These are phyloP conservation scores for Pilophorus perplexus DNA, from an alignment of 2,888 invertebrate species.

Conservation along the genomic window DNA sequence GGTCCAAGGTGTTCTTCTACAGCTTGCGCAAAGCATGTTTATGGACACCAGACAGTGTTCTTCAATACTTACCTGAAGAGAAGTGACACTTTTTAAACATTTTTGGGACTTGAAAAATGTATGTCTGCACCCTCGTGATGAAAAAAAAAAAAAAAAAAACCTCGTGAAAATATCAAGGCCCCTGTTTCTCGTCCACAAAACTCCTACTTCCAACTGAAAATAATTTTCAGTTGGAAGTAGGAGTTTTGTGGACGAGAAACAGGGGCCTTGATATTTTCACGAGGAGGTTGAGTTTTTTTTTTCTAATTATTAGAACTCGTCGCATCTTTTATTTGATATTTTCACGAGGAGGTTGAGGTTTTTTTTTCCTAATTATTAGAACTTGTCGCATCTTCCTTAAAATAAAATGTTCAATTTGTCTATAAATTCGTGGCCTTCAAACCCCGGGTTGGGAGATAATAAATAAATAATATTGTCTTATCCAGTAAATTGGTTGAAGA, in stretches of 20 bases:
- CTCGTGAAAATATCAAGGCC: background rate
- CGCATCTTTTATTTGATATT: too few relatives aligned
- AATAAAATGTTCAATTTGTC: too few relatives aligned
- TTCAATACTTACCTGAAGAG: background rate
- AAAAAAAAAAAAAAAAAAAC: background rate
- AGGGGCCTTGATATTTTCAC: background rate
- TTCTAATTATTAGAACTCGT: too few relatives aligned
- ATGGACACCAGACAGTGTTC: slow-evolving; percentile 9
- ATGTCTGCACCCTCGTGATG: background rate
- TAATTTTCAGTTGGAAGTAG: slow-evolving; percentile 11
- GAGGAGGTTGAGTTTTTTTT: background rate
- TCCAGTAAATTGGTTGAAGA: too few relatives aligned
- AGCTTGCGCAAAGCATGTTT: slow-evolving; percentile 1
- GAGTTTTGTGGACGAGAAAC: background rate
- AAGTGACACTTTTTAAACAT: background rate
- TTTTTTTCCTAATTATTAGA: too few relatives aligned
- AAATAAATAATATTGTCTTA: too few relatives aligned
- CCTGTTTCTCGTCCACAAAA: background rate
- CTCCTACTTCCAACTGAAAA: slow-evolving; percentile 5
- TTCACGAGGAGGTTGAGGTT: too few relatives aligned
- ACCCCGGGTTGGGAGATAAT: too few relatives aligned
- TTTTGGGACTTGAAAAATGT: slow-evolving; percentile 19
- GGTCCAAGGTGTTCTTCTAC: slow-evolving; percentile 11
- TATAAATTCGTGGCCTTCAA: too few relatives aligned
- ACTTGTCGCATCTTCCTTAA: too few relatives aligned